These are phyloP conservation scores for Brachionus calyciflorus DNA, from an alignment of 1,140 invertebrate genomes.

Conservation along the genomic window DNA sequence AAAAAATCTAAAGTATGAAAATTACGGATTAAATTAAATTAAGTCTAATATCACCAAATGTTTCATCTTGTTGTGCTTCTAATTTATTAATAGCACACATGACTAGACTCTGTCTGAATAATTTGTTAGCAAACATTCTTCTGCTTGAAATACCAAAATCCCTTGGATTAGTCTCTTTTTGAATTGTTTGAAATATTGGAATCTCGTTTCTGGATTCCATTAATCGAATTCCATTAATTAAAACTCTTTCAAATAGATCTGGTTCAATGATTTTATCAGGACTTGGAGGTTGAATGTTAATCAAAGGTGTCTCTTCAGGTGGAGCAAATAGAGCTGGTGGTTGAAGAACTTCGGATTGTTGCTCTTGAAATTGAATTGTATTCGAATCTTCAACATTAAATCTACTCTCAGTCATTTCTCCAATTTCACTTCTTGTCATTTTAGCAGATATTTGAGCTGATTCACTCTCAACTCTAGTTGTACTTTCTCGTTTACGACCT, in stretches of 20 bases:
- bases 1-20: too few relatives aligned
- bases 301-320: not conserved
- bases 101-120: too few relatives aligned
- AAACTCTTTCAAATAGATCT: not conserved
- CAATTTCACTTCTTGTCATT: not conserved
- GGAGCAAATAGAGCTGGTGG: not conserved
- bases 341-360: not conserved
- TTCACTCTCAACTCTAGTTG: not conserved
- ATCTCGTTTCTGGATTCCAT: not conserved
- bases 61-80: too few relatives aligned
- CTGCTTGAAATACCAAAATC: too few relatives aligned
- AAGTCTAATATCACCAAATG: too few relatives aligned
- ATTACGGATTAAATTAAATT: too few relatives aligned
- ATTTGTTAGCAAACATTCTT: too few relatives aligned
- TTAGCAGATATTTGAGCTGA: not conserved
- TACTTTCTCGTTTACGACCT: conserved; percentile 15
- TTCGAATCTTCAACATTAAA: not conserved
- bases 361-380: not conserved
- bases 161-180: too few relatives aligned
- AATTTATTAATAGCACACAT: too few relatives aligned
- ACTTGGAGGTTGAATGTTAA: not conserved
- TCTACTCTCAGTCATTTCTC: not conserved
- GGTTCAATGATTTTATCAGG: not conserved
- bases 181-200: too few relatives aligned
- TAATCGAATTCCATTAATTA: not conserved